Percentiles rank a stretch among this genome's conserved stretches.
phyloP scores from a whole-genome alignment of 1,140 invertebrate genomes.

The Pinna nobilis region DNA sequence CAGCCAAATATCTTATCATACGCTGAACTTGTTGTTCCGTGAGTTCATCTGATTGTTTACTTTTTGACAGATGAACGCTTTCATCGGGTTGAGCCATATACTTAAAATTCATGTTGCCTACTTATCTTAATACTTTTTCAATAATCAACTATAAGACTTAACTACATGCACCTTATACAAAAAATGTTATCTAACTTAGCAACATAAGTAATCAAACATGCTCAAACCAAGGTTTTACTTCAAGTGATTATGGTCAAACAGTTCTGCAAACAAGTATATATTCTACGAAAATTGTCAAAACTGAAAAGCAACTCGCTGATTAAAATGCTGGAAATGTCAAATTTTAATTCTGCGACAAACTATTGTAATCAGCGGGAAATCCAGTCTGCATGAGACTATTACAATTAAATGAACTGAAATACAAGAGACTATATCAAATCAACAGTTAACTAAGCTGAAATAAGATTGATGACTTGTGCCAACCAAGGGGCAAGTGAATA shows the following conservation, averaged over 20 bases:
- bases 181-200: neutral
- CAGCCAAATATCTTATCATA: neutral
- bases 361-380: neutral
- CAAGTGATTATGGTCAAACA: neutral
- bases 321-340: too few relatives aligned
- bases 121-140: neutral
- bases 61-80: constrained; percentile 2
- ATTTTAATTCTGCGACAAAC: neutral
- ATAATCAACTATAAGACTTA: neutral
- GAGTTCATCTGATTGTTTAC: neutral
- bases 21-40: neutral
- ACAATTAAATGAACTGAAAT: neutral
- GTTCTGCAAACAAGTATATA: too few relatives aligned
- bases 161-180: neutral
- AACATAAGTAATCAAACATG: neutral
- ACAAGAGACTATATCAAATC: neutral
- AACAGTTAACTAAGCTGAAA: neutral
- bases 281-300: too few relatives aligned
- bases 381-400: neutral
- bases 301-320: too few relatives aligned
- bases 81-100: too few relatives aligned
- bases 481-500: too few relatives aligned
- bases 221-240: neutral
- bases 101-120: neutral
- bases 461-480: neutral